Evolutionary conservation across 2,888 invertebrate genomes (phyloP), one percentile per base, ranked within the genome.

Genomic region (Malthinus seriepunctatus): DNA sequence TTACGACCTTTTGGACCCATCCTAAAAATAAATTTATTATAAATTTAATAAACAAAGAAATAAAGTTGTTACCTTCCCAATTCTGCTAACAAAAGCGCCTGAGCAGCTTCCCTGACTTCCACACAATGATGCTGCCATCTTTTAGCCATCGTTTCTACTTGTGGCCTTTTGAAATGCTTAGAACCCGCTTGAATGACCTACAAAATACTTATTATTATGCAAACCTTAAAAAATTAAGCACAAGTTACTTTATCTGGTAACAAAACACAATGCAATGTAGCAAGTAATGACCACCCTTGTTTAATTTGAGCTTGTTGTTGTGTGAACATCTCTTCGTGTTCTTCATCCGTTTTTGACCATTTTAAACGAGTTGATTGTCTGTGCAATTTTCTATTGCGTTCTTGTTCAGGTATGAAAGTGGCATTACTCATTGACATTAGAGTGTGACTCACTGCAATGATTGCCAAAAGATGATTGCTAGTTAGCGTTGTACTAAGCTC

Each of bases 111-210:
- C 3, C 99, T 83, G 45, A 96, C 95, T 82, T 99, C 98, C 4
- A 98, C 85, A 77, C 98, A 99, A 69, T 97, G 93, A 80, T 99
- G 98, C 77, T 99, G 98, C 99, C 99, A 99, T 62, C 97, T 84
- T 11, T 97, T 88, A 0, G 97, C 98, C 83, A 99, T 84, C 88
- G 97, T 93, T 79, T 99, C 98, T 3, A 99, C 94, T 78, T 95
- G 93, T 0, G 97, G 97, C n/a, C 95, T 86, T 75, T 96, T 94
- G 79, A 94, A 96, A 60, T 85, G 86, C 76, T 87, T 88, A 0
- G 89, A 87, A 33, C 90, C 90, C 73, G 84, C 78, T 69, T 72
- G 80, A 56, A 78, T 73, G 12, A 78, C 75, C 74, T 74, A 58
- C 3, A 50, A 42, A 37, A 15, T 23, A 23, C 23, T 23, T 23